These are phyloP conservation scores for Pogoniulus pusillus DNA, from an alignment of 2,797 vertebrate genomes.

Conservation along the genomic window DNA sequence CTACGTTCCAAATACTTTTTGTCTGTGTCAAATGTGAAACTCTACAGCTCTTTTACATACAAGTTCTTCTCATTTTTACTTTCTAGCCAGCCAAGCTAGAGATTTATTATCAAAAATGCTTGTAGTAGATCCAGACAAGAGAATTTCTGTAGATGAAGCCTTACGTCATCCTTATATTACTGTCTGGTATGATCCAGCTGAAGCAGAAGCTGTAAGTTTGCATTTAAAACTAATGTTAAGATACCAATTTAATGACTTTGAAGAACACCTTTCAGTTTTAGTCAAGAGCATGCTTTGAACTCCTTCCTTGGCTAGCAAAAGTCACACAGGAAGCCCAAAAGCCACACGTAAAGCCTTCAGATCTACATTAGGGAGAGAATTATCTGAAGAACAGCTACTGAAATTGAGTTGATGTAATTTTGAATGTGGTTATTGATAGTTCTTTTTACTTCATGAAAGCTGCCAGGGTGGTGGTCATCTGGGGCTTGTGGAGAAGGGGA, in stretches of 20 bases:
- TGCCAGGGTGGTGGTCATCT: background rate
- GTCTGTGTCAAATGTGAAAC: background rate
- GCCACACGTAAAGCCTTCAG: background rate
- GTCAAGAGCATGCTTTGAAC: background rate
- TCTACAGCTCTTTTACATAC: background rate
- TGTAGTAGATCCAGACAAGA: constrained; percentile 93
- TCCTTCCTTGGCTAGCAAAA: background rate
- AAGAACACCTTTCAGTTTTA: background rate
- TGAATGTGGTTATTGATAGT: background rate
- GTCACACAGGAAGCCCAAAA: background rate
- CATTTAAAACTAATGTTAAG: background rate
- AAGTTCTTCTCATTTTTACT: constrained; percentile 33
- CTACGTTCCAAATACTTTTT: background rate
- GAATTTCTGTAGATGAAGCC: constrained; percentile 96
- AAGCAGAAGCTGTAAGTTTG: constrained; percentile 92
- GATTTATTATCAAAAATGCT: constrained; percentile 98
- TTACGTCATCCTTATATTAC: constrained; percentile 94
- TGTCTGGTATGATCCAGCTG: constrained; percentile 94
- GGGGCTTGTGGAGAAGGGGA: background rate
- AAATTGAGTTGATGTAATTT: background rate
- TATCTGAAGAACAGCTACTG: background rate
- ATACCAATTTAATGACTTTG: background rate
- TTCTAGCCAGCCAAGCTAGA: constrained; percentile 91
- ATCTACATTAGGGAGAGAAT: background rate
- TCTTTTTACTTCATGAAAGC: background rate